Evolutionary conservation across 2,797 vertebrate species (phyloP).

Genomic region (Manis pentadactyla): DNA sequence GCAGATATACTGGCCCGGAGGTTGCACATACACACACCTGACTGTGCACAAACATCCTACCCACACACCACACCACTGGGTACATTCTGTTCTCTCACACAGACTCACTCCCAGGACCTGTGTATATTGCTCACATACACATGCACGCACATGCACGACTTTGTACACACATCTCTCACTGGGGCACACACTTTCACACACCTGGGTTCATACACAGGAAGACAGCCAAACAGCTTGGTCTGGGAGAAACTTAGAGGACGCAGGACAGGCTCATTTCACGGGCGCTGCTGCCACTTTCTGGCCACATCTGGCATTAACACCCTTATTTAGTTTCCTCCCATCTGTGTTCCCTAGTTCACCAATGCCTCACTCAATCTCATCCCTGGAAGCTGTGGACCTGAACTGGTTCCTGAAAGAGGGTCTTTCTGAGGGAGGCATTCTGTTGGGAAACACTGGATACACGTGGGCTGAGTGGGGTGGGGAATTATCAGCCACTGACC

Average conservation of each 20-base stretch:
- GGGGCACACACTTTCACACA: background rate
- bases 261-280: background rate
- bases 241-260: background rate
- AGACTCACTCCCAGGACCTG: background rate
- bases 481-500: background rate
- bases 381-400: background rate
- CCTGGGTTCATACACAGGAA: background rate
- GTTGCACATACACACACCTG: background rate
- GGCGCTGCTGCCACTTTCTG: conserved; percentile 64
- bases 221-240: background rate
- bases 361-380: fast-evolving
- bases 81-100: background rate
- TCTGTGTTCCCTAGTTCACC: no score
- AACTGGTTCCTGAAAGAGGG: background rate
- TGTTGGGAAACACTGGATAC: background rate
- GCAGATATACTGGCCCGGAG: background rate
- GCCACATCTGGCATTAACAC: background rate
- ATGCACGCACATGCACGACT: background rate
- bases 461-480: background rate
- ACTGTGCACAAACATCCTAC: background rate
- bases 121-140: background rate
- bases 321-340: background rate
- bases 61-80: background rate
- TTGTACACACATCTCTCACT: background rate
- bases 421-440: background rate